Base-by-base conservation (phyloP, 2,888 invertebrate genomes). In the Mellilla xanthometata region DNA sequence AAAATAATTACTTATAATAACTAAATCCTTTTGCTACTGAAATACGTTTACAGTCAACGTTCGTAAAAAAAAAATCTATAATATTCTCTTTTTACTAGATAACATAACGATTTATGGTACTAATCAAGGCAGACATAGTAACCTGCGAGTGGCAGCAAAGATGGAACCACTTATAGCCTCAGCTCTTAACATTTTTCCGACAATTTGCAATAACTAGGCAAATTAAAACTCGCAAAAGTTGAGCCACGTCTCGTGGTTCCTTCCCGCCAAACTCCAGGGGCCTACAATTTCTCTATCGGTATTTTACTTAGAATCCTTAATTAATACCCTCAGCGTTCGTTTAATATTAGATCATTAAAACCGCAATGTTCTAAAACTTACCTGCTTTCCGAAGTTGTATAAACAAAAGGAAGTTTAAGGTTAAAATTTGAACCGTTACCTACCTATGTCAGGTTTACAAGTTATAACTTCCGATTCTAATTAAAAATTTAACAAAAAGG, bases 261-360 rank as follows among this genome's bases (percentile, higher is more conserved):
- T 35, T 39, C 54, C 38, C 35, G 53, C 52, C 45, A 55, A 55
- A 51, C 48, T 51, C 56, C 52, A 33, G 51, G 57, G 62, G 70
- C 71, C 67, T 72, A 74, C 71, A 77, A 76, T 76, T 77, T 73
- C 60, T 62, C 73, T 74, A 79, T 81, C 75, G 76, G 74, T 76
- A 76, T 83, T 76, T 76, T 75, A 73, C 79, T 74, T 68, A 64
- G 79, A 81, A 84, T 85, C 81, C 76, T 77, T 88, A 88, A 88
- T 88, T 85, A 88, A 84, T 85, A 84, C 84, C 83, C 73, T 63
- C 74, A 72, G 72, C 80, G 82, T 85, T 80, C 84, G 79, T 87
- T 81, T 85, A 87, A 89, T 89, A 88, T 87, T 88, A 85, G 84
- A 89, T 88, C 87, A 88, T 87, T 88, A 87, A 86, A 88, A 81